A percentile compares a stretch with the other conserved stretches of the same genome.
phyloP scores from a whole-genome alignment of 1,140 invertebrate genomes.

The Mesaphorura yosii region DNA sequence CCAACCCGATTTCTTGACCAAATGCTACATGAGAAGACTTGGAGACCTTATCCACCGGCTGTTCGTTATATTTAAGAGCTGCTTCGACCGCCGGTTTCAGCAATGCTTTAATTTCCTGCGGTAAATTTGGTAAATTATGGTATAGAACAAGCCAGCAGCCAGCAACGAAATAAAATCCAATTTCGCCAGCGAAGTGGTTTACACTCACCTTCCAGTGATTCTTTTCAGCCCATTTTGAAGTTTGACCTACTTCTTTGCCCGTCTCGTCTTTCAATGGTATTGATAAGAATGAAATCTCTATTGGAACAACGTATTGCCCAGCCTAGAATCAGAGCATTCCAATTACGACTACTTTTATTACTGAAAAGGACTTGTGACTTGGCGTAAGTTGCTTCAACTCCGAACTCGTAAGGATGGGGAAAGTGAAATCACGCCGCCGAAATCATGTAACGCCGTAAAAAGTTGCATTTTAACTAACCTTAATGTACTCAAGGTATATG shows the following conservation, averaged over 20 bases:
- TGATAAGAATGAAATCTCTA: conserved; percentile 20
- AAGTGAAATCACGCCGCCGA: not conserved
- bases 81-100: conserved; percentile 26
- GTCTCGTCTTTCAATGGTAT: not conserved
- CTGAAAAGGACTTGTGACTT: too few species aligned
- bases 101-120: conserved; percentile 26
- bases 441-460: not conserved
- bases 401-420: too few species aligned
- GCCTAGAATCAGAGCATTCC: conserved; percentile 6
- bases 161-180: not conserved
- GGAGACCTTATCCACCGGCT: not conserved
- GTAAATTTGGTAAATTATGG: not conserved
- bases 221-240: conserved; percentile 23
- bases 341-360: not conserved
- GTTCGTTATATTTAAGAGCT: conserved; percentile 13
- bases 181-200: not conserved
- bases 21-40: conserved; percentile 11
- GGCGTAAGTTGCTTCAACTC: too few species aligned
- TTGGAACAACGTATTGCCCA: conserved; percentile 14
- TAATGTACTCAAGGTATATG: conserved; percentile 25
- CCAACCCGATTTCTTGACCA: conserved; percentile 17
- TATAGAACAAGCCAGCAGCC: not conserved
- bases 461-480: conserved; percentile 7
- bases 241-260: not conserved
- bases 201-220: conserved; percentile 21